phyloP scores from a whole-genome alignment of 2,113 vertebrate species.

The Rhinolophus ferrumequinum region DNA sequence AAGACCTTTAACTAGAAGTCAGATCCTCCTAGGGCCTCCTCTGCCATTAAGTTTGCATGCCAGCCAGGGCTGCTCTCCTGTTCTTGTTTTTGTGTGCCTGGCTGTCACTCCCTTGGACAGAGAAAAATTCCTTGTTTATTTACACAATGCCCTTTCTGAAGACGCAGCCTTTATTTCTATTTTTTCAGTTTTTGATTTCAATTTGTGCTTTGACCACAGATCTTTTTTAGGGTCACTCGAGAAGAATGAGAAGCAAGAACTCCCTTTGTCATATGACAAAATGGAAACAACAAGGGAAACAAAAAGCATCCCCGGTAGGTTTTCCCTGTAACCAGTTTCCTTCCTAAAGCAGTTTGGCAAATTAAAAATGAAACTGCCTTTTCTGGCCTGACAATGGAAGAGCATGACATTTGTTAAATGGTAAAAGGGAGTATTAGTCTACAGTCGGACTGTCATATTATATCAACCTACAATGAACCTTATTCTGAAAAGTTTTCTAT shows the following conservation, averaged over 20 bases:
- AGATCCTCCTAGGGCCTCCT: neutral
- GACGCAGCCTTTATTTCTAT: neutral
- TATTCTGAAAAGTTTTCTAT: constrained; percentile 55
- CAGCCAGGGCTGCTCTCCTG: neutral
- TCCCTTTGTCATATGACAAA: constrained; percentile 37
- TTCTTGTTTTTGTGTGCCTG: neutral
- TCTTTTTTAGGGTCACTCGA: constrained; percentile 20
- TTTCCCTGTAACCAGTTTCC: neutral
- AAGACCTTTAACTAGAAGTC: constrained; percentile 15
- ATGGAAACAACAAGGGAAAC: constrained; percentile 59
- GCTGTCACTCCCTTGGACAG: neutral
- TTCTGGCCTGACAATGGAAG: constrained; percentile 27
- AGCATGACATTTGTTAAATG: neutral
- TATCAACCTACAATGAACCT: neutral
- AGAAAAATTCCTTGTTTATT: constrained; percentile 55
- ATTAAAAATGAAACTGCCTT: constrained; percentile 47
- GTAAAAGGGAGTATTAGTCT: constrained; percentile 28
- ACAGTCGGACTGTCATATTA: neutral
- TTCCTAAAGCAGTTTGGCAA: neutral
- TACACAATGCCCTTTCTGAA: constrained; percentile 18
- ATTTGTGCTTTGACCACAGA: constrained; percentile 2
- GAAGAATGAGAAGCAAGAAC: constrained; percentile 9
- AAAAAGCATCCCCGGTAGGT: constrained; percentile 13
- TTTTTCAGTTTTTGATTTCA: constrained; percentile 47
- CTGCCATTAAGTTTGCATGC: neutral